Evolutionary conservation across 2,797 vertebrate species (phyloP), one percentile per base, ranked within the genome.

Genomic region (Choloepus didactylus): DNA sequence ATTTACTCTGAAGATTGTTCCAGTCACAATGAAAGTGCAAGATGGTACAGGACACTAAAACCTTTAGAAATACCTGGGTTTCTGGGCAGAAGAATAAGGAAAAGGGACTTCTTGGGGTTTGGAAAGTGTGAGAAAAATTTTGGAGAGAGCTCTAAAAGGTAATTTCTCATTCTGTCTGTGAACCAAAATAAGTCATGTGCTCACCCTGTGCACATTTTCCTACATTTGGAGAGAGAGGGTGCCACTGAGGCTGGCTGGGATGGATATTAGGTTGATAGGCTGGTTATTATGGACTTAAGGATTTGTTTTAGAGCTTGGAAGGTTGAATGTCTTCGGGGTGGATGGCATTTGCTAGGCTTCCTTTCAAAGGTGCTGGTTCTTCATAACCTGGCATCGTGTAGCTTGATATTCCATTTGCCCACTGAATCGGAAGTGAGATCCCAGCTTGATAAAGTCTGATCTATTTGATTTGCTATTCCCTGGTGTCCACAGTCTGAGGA

Each of bases 341-440:
- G 99, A 56, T 99, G 99, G 77, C 99, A 98, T 96, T 99, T 99
- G 98, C 99, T 99, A 1, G 99, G 99, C 96, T 99, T 98, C 95
- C 99, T 99, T 98, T 99, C 99, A 46, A 99, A 99, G 0, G 99
- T 99, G 97, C 99, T 99, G 16, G 99, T 99, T 97, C 99, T 98
- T 96, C 99, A 99, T 95, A 99, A 97, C 72, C 99, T 98, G 89
- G 99, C 98, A 44, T 99, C 99, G 0, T 99, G 99, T 99, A 3
- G 99, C 99, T 97, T 99, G 99, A 95, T 99, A 99, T 93, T 99
- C 99, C 0, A 99, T 99, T 86, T 99, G 99, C 54, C 99, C 99
- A 77, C 99, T 99, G 99, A 99, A 99, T 95, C 99, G 98, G 98
- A 99, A 99, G 95, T 99, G 99, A 41, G 99, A 99, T 75, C 99